Percentiles rank a stretch among this genome's conserved stretches.
Evolutionary conservation across 2,113 vertebrate species (phyloP).

Genomic region (Cephalophus harveyi): DNA sequence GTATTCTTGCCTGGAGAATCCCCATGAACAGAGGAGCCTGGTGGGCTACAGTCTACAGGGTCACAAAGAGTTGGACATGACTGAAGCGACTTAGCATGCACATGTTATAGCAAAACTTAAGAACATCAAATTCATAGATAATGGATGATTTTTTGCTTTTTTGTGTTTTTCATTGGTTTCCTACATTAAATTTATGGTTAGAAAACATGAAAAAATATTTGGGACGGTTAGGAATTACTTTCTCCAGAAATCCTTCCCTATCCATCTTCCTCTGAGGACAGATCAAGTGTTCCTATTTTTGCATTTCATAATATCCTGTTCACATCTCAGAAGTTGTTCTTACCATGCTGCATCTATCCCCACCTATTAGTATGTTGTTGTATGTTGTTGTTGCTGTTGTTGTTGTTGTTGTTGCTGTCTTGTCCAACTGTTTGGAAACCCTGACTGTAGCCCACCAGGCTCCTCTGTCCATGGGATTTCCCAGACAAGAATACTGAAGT

Average conservation of each 20-base stretch:
- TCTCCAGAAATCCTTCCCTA: not conserved
- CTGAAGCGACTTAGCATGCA: not conserved
- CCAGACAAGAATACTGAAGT: not conserved
- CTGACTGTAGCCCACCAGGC: not conserved
- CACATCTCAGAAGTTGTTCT: not conserved
- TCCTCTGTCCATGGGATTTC: not conserved
- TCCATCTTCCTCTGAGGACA: not conserved
- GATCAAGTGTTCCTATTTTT: not conserved
- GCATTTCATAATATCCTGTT: not conserved
- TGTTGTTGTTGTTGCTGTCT: not conserved
- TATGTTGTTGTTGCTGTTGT: not conserved
- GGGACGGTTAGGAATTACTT: not conserved
- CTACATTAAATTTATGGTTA: not conserved
- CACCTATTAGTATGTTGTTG: not conserved
- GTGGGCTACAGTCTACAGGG: not conserved
- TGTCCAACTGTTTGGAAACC: not conserved
- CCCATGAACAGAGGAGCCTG: not conserved
- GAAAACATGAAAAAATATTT: not conserved
- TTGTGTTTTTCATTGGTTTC: not conserved
- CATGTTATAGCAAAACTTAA: not conserved
- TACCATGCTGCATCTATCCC: not conserved
- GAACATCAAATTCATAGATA: not conserved
- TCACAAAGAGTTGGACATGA: not conserved
- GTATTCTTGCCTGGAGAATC: not conserved
- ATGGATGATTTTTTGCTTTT: not conserved